These are phyloP conservation scores for Cirrhinus mrigala DNA, from an alignment of 2,797 vertebrate species.

Conservation along the genomic window DNA sequence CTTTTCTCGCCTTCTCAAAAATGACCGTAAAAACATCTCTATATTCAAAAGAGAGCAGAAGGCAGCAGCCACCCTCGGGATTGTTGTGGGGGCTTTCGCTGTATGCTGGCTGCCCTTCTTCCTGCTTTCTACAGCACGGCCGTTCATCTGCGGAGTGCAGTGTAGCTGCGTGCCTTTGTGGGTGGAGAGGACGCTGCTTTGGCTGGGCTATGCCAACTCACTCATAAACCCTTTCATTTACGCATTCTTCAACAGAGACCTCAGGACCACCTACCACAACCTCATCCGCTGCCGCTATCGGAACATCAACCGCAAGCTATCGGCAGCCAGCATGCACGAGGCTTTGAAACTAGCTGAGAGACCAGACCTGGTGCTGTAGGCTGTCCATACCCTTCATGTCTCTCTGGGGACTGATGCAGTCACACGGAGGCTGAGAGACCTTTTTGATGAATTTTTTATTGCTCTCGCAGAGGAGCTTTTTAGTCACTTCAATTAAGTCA, in stretches of 20 bases:
- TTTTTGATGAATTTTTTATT: constrained; percentile 37
- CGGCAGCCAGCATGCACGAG: constrained; percentile 94
- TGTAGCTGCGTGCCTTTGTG: constrained; percentile 96
- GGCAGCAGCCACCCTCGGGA: constrained; percentile 92
- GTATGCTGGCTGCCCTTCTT: constrained; percentile 97
- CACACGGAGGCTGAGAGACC: not conserved
- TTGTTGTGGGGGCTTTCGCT: constrained; percentile 93
- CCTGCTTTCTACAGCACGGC: constrained; percentile 90
- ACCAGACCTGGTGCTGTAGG: constrained; percentile 83
- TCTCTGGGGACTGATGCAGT: constrained; percentile 15
- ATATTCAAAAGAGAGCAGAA: constrained; percentile 97
- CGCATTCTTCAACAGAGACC: constrained; percentile 95
- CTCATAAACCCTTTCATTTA: constrained; percentile 98
- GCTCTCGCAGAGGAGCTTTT: constrained; percentile 7
- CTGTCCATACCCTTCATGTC: constrained; percentile 3
- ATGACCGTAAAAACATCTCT: constrained; percentile 89
- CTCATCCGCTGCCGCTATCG: constrained; percentile 92
- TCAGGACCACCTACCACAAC: constrained; percentile 94
- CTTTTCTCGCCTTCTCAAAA: constrained; percentile 88
- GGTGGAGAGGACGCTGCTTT: constrained; percentile 92
- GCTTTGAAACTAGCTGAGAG: constrained; percentile 92
- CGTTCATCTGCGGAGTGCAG: constrained; percentile 90
- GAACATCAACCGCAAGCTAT: constrained; percentile 95
- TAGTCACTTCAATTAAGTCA: constrained; percentile 18
- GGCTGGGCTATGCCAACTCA: constrained; percentile 96